Base-by-base conservation (phyloP, 2,888 invertebrate species). In the Erebia aethiops region DNA sequence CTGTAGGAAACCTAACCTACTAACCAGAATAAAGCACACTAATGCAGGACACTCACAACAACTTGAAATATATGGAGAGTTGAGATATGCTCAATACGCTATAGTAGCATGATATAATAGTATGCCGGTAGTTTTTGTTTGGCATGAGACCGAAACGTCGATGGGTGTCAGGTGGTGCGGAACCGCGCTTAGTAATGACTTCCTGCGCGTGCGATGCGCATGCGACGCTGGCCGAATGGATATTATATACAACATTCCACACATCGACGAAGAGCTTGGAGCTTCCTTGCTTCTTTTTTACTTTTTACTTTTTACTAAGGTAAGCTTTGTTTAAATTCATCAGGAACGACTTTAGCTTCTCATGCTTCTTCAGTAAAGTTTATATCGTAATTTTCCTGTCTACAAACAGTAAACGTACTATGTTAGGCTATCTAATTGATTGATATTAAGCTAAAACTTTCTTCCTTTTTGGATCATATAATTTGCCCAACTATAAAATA, bases 161-260 rank as follows among this genome's bases (percentile, higher is more conserved):
- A 80, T 84, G 84, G 69, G 69, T 68, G 74, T 67, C 72, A 74
- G 72, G 70, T 73, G 73, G 83, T 81, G 79, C 78, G 81, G 82
- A 82, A 84, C 81, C 79, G 75, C 75, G 75, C 67, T 77, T 77
- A 77, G 79, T 81, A 83, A 87, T 85, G 82, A 84, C 83, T 85
- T 89, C 90, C 82, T 77, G 75, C 77, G 11, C 46, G 60, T 41
- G 60, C 60, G 41, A 14, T n/a, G 60, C 41, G 60, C 16, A 3
- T 14, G 57, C 74, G 76, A 71, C 77, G 70, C 80, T 75, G 74
- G 72, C 77, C 71, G 83, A 81, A 84, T 88, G 43, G 11, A 11
- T 46, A 46, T 52, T 52, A 52, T 52, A 52, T 16, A 52, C 16
- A 52, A 52, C 46, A 46, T 81, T 81, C 70, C 35, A n/a, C 3